These are phyloP conservation scores for Gryon sp. DNA, from an alignment of 1,140 invertebrate species.

Conservation along the genomic window DNA sequence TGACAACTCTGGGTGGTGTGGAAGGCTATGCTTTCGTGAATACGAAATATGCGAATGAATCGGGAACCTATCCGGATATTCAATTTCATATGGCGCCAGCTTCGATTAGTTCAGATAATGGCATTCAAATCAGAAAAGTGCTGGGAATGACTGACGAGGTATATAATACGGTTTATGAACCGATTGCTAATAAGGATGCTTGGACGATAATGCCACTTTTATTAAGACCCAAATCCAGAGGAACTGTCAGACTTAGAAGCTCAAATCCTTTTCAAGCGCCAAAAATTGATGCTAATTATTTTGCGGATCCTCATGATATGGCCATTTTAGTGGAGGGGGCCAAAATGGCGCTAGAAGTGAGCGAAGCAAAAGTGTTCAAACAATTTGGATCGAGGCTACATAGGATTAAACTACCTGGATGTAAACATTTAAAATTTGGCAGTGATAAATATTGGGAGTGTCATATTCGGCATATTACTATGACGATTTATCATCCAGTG, in stretches of 20 bases:
- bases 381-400: slow-evolving; percentile 89
- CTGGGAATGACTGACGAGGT: slow-evolving; percentile 90
- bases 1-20: slow-evolving; percentile 91
- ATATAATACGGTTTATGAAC: slow-evolving; percentile 88
- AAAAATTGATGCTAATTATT: slow-evolving; percentile 93
- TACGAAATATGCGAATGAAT: slow-evolving; percentile 87
- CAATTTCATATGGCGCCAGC: slow-evolving; percentile 94
- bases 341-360: slow-evolving; percentile 86
- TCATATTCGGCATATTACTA: slow-evolving; percentile 89
- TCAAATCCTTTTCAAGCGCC: slow-evolving; percentile 92
- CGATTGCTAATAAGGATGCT: slow-evolving; percentile 87
- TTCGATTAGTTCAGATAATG: slow-evolving; percentile 89
- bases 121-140: slow-evolving; percentile 86
- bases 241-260: slow-evolving; percentile 86
- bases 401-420: slow-evolving; percentile 87
- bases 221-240: slow-evolving; percentile 88
- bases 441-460: slow-evolving; percentile 92
- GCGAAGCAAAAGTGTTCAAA: slow-evolving; percentile 87
- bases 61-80: slow-evolving; percentile 88
- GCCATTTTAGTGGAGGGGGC: slow-evolving; percentile 90
- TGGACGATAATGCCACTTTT: slow-evolving; percentile 92
- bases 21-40: slow-evolving; percentile 92
- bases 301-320: slow-evolving; percentile 87
- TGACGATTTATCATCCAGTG: slow-evolving; percentile 92
- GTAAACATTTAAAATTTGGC: slow-evolving; percentile 85